Percentiles rank a stretch among this genome's conserved stretches.
phyloP scores from a whole-genome alignment of 2,113 vertebrate species.

The Chlamydotis undulata region DNA sequence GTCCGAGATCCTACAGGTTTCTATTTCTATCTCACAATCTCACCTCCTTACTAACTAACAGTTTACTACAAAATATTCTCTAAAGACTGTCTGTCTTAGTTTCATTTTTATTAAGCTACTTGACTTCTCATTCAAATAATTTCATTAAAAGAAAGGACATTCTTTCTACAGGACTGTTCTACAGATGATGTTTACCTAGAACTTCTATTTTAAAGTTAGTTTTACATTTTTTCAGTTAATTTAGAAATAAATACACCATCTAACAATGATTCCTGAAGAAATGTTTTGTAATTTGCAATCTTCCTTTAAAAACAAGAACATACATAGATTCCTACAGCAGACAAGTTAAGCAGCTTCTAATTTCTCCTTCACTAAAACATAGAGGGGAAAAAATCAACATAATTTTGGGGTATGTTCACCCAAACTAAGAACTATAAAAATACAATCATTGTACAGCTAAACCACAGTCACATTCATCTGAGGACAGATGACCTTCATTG shows the following conservation, averaged over 20 bases:
- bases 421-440: neutral
- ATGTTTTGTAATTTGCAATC: neutral
- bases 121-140: neutral
- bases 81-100: neutral
- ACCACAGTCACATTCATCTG: neutral
- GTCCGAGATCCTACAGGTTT: neutral
- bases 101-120: neutral
- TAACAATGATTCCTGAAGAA: neutral
- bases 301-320: neutral
- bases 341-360: neutral
- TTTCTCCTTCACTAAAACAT: neutral
- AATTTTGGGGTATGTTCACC: neutral
- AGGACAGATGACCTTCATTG: neutral
- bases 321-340: neutral
- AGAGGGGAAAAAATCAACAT: rapidly evolving
- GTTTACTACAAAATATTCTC: neutral
- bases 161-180: neutral
- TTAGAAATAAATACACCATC: neutral
- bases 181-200: neutral
- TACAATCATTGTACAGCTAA: no score
- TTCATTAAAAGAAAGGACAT: neutral
- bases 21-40: neutral
- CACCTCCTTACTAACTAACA: neutral
- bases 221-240: neutral
- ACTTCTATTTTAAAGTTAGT: neutral